A percentile compares a stretch with the other conserved stretches of the same genome.
phyloP scores from a whole-genome alignment of 2,113 vertebrate genomes.

The Xiphophorus maculatus region DNA sequence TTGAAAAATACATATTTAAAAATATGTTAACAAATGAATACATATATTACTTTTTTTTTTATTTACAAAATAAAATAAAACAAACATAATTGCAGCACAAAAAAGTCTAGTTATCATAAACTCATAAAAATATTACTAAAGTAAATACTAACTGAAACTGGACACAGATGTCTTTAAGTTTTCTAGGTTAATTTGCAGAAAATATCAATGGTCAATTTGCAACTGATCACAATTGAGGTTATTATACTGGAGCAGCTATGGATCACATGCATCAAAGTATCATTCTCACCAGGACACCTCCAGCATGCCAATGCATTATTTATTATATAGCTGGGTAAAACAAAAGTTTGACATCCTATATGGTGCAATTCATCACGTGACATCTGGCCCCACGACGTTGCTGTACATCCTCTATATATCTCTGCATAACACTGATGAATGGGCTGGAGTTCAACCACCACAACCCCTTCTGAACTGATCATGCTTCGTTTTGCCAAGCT shows the following conservation, averaged over 20 bases:
- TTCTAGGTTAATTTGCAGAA: too few species aligned
- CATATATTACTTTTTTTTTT: too few species aligned
- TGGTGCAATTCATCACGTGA: background rate
- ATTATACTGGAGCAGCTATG: background rate
- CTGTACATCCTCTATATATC: background rate
- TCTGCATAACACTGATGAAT: background rate
- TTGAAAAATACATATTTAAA: too few species aligned
- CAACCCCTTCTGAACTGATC: constrained; percentile 3
- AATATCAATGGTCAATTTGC: too few species aligned
- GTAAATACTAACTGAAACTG: too few species aligned
- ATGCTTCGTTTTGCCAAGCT: constrained; percentile 32
- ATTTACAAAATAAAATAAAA: too few species aligned
- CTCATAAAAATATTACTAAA: too few species aligned
- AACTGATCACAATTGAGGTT: too few species aligned
- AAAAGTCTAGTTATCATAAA: too few species aligned
- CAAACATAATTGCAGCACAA: too few species aligned
- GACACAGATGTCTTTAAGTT: too few species aligned
- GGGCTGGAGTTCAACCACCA: background rate
- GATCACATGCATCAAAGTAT: background rate
- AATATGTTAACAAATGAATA: too few species aligned
- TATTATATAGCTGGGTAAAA: background rate
- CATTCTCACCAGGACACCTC: background rate
- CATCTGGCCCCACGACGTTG: background rate
- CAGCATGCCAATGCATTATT: background rate
- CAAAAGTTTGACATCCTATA: background rate